Conservation (phyloP, 2,888 invertebrate species). For the Caenorhabditis sp. region DNA sequence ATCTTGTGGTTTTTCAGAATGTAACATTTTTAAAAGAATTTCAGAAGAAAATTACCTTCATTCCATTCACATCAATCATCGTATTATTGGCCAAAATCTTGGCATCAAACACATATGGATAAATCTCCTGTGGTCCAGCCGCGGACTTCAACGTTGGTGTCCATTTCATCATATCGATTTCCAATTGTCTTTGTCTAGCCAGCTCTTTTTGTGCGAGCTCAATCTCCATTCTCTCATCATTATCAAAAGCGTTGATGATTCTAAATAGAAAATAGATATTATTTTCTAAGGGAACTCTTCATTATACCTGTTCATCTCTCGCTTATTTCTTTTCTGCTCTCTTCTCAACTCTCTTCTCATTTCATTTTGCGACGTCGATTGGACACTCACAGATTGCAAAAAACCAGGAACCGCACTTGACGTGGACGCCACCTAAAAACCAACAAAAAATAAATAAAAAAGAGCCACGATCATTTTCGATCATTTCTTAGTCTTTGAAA, state of each 20-base stretch:
- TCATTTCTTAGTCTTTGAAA: neutral
- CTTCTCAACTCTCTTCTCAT: constrained; percentile 52
- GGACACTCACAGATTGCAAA: constrained; percentile 55
- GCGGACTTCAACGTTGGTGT: constrained; percentile 63
- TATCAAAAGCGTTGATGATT: constrained; percentile 81
- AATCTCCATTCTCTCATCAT: constrained; percentile 56
- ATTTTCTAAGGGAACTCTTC: too few species aligned
- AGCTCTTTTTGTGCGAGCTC: constrained; percentile 57
- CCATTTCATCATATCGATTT: constrained; percentile 70
- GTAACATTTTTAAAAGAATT: neutral
- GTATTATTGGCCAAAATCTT: constrained; percentile 79
- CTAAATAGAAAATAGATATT: too few species aligned
- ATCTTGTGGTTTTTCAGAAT: neutral
- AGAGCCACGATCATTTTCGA: too few species aligned
- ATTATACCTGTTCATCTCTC: constrained; percentile 43
- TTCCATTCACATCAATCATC: constrained; percentile 82
- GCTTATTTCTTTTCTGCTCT: constrained; percentile 50
- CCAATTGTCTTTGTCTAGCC: constrained; percentile 70
- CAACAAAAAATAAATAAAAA: too few species aligned
- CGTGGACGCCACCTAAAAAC: neutral
- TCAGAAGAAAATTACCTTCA: constrained; percentile 75
- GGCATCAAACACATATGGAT: constrained; percentile 88
- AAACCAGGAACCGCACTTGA: constrained; percentile 14
- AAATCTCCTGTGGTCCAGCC: constrained; percentile 73
- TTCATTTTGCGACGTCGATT: constrained; percentile 51